Percentiles rank a stretch among this genome's conserved stretches.
These are phyloP conservation scores for Plecotus auritus DNA, from an alignment of 2,113 vertebrate species.

Conservation along the genomic window DNA sequence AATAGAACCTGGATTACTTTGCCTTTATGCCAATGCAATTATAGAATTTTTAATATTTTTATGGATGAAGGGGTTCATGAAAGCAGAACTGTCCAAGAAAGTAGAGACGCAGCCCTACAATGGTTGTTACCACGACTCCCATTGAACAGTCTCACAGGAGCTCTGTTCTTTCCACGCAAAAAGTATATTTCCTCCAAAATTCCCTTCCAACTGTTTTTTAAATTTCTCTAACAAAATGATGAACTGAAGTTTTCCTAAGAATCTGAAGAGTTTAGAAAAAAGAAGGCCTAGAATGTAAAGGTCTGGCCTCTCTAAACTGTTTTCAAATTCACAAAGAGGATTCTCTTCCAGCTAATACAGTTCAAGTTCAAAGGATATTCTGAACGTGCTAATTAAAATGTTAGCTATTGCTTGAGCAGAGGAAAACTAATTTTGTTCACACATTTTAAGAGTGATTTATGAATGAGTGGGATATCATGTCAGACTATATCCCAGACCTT, in stretches of 20 bases:
- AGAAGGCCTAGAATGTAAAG: background rate
- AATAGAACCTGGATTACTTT: background rate
- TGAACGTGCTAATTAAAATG: constrained; percentile 39
- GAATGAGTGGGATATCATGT: constrained; percentile 15
- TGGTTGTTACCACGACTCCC: background rate
- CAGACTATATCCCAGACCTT: background rate
- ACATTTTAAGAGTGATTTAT: constrained; percentile 41
- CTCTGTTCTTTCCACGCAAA: background rate
- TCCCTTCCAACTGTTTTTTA: background rate
- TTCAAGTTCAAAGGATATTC: constrained; percentile 37
- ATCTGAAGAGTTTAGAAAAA: background rate
- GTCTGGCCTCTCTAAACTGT: background rate
- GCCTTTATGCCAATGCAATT: background rate
- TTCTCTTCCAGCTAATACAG: background rate
- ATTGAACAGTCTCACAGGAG: background rate
- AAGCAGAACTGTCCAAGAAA: background rate
- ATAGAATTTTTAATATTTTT: background rate
- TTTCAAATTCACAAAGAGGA: background rate
- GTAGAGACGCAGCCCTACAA: background rate
- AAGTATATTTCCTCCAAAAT: background rate
- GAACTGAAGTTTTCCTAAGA: background rate
- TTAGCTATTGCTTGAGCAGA: constrained; percentile 5
- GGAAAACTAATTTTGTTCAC: constrained; percentile 43
- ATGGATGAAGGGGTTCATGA: background rate
- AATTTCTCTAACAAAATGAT: background rate